Percentiles rank a stretch among this genome's conserved stretches.
Conservation (phyloP, 2,888 invertebrate genomes). For the Perdita meconis region DNA sequence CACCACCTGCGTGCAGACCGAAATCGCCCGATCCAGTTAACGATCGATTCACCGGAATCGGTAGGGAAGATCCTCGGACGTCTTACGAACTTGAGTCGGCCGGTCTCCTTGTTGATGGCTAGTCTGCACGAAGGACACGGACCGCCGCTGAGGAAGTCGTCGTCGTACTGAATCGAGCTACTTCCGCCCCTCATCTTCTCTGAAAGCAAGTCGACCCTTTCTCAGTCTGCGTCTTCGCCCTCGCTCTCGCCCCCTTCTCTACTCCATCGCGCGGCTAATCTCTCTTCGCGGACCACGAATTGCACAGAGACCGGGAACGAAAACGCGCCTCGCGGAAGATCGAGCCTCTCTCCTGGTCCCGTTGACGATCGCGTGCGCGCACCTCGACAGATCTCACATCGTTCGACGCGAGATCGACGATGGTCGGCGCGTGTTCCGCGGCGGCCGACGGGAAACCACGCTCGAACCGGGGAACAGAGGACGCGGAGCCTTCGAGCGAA, state of each 20-base stretch:
- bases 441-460: not conserved
- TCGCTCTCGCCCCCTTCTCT: constrained; percentile 36
- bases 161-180: constrained; percentile 74
- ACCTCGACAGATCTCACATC: constrained; percentile 17
- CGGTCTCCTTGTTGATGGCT: constrained; percentile 84
- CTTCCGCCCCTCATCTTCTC: constrained; percentile 73
- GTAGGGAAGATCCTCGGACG: not conserved
- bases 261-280: constrained; percentile 29
- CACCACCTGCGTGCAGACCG: constrained; percentile 82
- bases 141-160: constrained; percentile 75
- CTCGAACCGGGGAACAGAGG: not conserved
- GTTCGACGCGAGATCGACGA: not conserved
- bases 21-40: constrained; percentile 11
- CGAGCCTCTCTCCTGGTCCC: too few species aligned
- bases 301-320: not conserved
- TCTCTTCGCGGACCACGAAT: constrained; percentile 1
- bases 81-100: constrained; percentile 83
- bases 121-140: constrained; percentile 84
- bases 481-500: not conserved
- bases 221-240: constrained; percentile 30
- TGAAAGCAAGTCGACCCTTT: constrained; percentile 46
- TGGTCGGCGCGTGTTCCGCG: not conserved
- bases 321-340: not conserved
- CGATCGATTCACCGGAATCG: too few species aligned
- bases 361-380: not conserved